Evolutionary conservation across 2,888 invertebrate genomes (phyloP), one percentile per base, ranked within the genome.

Genomic region (Crossocerus cetratus): DNA sequence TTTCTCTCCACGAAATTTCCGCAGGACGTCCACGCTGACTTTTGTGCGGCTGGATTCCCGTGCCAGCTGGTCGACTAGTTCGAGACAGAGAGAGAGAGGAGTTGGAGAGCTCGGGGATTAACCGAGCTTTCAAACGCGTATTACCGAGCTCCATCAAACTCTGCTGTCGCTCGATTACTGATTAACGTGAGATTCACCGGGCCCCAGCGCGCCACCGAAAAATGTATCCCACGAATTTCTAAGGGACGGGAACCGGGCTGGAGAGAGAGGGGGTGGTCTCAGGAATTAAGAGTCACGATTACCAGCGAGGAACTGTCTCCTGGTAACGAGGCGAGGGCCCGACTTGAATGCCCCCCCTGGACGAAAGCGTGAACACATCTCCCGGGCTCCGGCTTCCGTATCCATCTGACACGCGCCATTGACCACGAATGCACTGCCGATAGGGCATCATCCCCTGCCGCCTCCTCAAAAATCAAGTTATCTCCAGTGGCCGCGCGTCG

Each of bases 401-500:
- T 91, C 90, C 91, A 91, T 91, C 90, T 86, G 82, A 84, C 86
- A 89, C 91, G 89, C 90, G 81, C 90, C 91, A 91, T 91, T 91
- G 91, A 90, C 89, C 90, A 90, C 88, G 87, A 89, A 89, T 89
- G 81, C 84, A 80, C 78, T 81, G 80, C 84, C 84, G 86, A 88
- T 87, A 85, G 85, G 81, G 79, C 68, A 71, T 60, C 60, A 59
- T 65, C 68, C 61, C 69, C 4, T 32, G 32, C 74, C 74, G 76
- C 77, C 86, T 88, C 79, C 85, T 85, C 77, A 86, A 88, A 89
- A 89, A 90, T 89, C 88, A 86, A 88, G 88, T 89, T 89, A 89
- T 88, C 88, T 86, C 83, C 84, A 86, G 84, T 83, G 80, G 77
- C 78, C 69, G 81, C 62, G 77, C 72, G 61, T 77, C 81, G 14